phyloP scores from a whole-genome alignment of 2,113 vertebrate species.

The Cavia aperea region DNA sequence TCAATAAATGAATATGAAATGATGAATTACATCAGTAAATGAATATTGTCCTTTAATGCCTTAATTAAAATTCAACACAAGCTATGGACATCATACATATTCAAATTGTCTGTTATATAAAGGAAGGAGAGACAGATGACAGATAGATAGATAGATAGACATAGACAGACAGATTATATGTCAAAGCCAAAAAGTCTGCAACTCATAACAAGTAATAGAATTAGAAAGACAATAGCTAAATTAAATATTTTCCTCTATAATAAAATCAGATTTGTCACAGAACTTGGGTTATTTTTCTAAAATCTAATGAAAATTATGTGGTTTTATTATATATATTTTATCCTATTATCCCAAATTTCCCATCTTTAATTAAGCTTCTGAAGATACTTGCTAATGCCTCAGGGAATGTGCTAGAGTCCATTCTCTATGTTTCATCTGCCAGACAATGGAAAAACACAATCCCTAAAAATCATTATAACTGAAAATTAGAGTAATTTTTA shows the following conservation, averaged over 20 bases:
- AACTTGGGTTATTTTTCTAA: constrained; percentile 18
- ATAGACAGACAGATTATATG: not conserved
- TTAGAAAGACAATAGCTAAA: not conserved
- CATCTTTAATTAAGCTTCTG: constrained; percentile 45
- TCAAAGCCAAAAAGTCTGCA: not conserved
- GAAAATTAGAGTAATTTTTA: constrained; percentile 33
- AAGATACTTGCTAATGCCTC: constrained; percentile 28
- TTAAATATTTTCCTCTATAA: constrained; percentile 21
- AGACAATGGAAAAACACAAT: constrained; percentile 27
- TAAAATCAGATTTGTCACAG: not conserved
- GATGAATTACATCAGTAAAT: not conserved
- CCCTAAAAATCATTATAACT: constrained; percentile 33
- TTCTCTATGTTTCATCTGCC: constrained; percentile 29
- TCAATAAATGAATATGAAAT: not conserved
- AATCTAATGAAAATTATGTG: constrained; percentile 23
- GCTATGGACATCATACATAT: not conserved
- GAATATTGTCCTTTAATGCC: not conserved
- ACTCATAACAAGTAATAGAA: not conserved
- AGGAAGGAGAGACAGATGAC: not conserved
- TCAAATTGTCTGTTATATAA: not conserved
- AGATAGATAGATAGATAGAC: not conserved
- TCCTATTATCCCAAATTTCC: not conserved
- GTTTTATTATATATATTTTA: constrained; percentile 8
- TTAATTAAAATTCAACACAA: constrained; percentile 2
- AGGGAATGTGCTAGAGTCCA: not conserved